phyloP scores from a whole-genome alignment of 1,140 invertebrate genomes.

The Sarcophaga peregrina region DNA sequence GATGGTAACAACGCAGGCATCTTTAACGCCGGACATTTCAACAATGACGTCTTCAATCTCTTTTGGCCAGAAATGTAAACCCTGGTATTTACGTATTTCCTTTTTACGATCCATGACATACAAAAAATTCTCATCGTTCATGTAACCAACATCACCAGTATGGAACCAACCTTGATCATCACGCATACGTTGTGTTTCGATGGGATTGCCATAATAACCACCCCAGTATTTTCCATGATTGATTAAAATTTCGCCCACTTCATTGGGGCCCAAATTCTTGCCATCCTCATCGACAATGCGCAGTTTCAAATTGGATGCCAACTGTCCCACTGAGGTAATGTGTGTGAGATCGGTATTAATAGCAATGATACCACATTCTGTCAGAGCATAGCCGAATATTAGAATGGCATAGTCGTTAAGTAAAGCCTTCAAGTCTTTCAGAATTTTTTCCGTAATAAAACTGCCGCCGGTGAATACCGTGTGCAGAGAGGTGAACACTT shows the following conservation, averaged over 20 bases:
- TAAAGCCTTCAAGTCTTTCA: slow-evolving; percentile 49
- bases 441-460: slow-evolving; percentile 44
- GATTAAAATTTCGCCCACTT: slow-evolving; percentile 66
- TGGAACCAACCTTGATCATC: slow-evolving; percentile 78
- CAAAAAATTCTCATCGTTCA: slow-evolving; percentile 74
- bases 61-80: slow-evolving; percentile 62
- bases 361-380: slow-evolving; percentile 54
- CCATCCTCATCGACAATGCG: slow-evolving; percentile 60
- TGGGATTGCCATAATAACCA: slow-evolving; percentile 69
- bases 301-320: slow-evolving; percentile 49
- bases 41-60: slow-evolving; percentile 54
- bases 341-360: slow-evolving; percentile 52
- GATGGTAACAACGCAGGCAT: slow-evolving; percentile 56
- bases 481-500: slow-evolving; percentile 50
- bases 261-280: slow-evolving; percentile 53
- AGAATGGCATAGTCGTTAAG: slow-evolving; percentile 52
- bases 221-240: slow-evolving; percentile 60
- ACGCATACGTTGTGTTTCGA: slow-evolving; percentile 71
- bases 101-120: slow-evolving; percentile 80
- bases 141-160: slow-evolving; percentile 79
- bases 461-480: slow-evolving; percentile 56
- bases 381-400: slow-evolving; percentile 55
- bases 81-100: slow-evolving; percentile 74
- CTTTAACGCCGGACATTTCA: slow-evolving; percentile 46
- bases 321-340: slow-evolving; percentile 52